A percentile compares a stretch with the other conserved stretches of the same genome.
phyloP scores from a whole-genome alignment of 2,888 invertebrate species.

The Arge pagana region DNA sequence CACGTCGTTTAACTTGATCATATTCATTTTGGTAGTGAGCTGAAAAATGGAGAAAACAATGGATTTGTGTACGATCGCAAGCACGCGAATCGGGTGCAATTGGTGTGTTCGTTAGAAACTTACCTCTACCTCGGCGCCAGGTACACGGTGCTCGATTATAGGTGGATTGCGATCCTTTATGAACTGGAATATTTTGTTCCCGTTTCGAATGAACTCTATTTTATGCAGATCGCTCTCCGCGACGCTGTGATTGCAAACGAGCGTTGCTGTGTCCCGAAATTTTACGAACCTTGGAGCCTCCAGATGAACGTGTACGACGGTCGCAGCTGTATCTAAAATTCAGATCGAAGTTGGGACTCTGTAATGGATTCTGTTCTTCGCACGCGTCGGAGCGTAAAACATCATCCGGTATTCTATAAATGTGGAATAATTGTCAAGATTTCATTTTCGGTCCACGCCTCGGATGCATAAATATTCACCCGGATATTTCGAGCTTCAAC shows the following conservation, averaged over 20 bases:
- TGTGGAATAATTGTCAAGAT: too few relatives aligned
- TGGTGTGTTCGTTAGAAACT: too few relatives aligned
- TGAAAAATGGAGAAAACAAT: slow-evolving; percentile 60
- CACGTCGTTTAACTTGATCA: slow-evolving; percentile 72
- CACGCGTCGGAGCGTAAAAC: background rate
- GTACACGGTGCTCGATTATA: slow-evolving; percentile 68
- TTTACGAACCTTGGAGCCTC: slow-evolving; percentile 75
- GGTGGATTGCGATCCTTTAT: slow-evolving; percentile 78
- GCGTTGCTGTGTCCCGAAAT: slow-evolving; percentile 70
- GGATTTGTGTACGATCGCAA: too few relatives aligned
- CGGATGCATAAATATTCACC: too few relatives aligned
- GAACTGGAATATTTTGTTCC: slow-evolving; percentile 79
- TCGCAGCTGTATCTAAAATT: slow-evolving; percentile 46
- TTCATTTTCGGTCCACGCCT: too few relatives aligned
- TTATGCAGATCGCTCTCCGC: slow-evolving; percentile 75
- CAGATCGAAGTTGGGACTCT: background rate
- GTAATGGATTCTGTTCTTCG: background rate
- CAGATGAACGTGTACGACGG: slow-evolving; percentile 68
- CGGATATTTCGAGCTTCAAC: too few relatives aligned
- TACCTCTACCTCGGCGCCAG: slow-evolving; percentile 41
- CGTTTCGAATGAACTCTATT: slow-evolving; percentile 74
- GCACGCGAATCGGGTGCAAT: too few relatives aligned
- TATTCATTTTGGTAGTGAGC: slow-evolving; percentile 70
- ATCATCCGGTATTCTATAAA: background rate
- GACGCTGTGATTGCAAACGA: slow-evolving; percentile 79